These are phyloP conservation scores for Hephaestus fuliginosus DNA, from an alignment of 2,797 vertebrate genomes.

Conservation along the genomic window DNA sequence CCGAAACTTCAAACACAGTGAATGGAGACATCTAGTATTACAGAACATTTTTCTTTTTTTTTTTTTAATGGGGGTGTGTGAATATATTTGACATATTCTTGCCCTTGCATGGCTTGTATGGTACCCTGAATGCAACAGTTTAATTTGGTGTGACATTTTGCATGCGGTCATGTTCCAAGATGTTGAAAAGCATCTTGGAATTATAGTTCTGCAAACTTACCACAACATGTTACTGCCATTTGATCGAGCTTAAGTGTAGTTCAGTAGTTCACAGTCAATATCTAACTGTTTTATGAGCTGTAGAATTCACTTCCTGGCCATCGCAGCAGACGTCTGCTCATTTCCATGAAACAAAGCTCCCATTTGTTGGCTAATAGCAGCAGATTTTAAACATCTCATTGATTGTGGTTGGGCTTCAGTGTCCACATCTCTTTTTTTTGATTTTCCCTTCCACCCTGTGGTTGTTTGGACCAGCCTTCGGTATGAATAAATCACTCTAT, in stretches of 20 bases:
- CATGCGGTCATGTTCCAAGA: slow-evolving; percentile 78
- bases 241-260: slow-evolving; percentile 5
- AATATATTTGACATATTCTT: slow-evolving; percentile 45
- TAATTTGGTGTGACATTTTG: slow-evolving; percentile 71
- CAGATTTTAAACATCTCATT: slow-evolving; percentile 46
- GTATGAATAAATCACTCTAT: slow-evolving; percentile 60
- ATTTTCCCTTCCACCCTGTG: slow-evolving; percentile 32
- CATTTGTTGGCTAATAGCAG: slow-evolving; percentile 12
- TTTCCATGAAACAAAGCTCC: slow-evolving; percentile 38
- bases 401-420: slow-evolving; percentile 45
- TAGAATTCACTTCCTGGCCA: slow-evolving; percentile 27
- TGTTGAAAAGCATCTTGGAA: slow-evolving; percentile 58
- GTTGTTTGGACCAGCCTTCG: slow-evolving; percentile 49
- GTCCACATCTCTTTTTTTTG: slow-evolving; percentile 52
- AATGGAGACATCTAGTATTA: slow-evolving; percentile 29
- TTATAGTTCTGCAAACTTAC: slow-evolving; percentile 24
- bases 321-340: slow-evolving; percentile 28
- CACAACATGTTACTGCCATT: slow-evolving; percentile 15
- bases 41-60: slow-evolving; percentile 30
- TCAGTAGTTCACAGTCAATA: slow-evolving; percentile 2
- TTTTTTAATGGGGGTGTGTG: slow-evolving; percentile 19
- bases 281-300: slow-evolving; percentile 14
- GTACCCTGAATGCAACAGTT: slow-evolving; percentile 59
- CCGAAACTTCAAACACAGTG: slow-evolving; percentile 34
- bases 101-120: slow-evolving; percentile 84